Conservation (phyloP, 2,888 invertebrate species). For the Malthinus seriepunctatus region DNA sequence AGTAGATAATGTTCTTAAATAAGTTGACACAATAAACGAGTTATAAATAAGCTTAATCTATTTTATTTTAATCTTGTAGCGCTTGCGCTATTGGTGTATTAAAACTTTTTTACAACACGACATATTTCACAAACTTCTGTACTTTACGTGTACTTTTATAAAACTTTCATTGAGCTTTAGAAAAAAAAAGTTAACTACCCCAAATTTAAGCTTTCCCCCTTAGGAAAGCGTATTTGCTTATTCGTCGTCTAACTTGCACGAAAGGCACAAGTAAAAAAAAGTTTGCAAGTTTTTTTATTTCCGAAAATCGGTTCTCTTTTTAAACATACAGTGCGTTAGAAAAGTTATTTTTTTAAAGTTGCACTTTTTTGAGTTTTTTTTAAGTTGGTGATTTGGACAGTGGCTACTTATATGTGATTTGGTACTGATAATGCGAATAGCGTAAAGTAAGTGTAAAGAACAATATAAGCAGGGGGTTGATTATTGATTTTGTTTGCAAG, state of each 20-base stretch:
- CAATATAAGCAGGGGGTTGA: conserved; percentile 37
- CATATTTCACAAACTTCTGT: conserved; percentile 37
- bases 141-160: conserved; percentile 33
- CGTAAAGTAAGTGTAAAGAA: conserved; percentile 36
- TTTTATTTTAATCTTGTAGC: conserved; percentile 31
- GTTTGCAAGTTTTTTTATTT: conserved; percentile 18
- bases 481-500: conserved; percentile 43
- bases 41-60: conserved; percentile 39
- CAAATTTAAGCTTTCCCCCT: conserved; percentile 23
- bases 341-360: background rate
- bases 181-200: conserved; percentile 23
- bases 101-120: conserved; percentile 41
- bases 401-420: conserved; percentile 22
- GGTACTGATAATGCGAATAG: conserved; percentile 25
- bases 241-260: conserved; percentile 30
- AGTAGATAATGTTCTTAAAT: conserved; percentile 31
- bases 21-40: conserved; percentile 38
- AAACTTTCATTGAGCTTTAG: conserved; percentile 26
- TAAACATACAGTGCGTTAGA: conserved; percentile 2
- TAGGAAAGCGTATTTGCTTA: conserved; percentile 26
- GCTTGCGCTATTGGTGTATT: conserved; percentile 26
- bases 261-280: conserved; percentile 28
- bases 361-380: background rate
- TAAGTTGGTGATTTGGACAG: conserved; percentile 4
- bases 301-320: conserved; percentile 10